Evolutionary conservation across 2,113 vertebrate species (phyloP).

Genomic region (Elaphurus davidianus): DNA sequence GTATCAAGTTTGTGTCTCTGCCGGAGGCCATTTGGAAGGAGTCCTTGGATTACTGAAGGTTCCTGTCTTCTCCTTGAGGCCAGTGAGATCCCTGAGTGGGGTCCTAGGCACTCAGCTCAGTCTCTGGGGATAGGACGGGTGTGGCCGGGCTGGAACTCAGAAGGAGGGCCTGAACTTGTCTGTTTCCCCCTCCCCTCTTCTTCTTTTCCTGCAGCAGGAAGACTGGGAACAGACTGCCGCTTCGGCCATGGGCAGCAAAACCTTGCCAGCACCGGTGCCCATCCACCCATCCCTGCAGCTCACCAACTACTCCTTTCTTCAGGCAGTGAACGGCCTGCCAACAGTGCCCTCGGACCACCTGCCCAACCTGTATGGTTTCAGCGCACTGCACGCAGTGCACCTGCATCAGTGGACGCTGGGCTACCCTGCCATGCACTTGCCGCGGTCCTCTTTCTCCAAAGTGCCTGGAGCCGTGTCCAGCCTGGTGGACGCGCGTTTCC

Average conservation of each 20-base stretch:
- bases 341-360: slow-evolving; percentile 91
- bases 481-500: slow-evolving; percentile 89
- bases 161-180: slow-evolving; percentile 27
- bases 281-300: slow-evolving; percentile 97
- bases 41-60: not conserved
- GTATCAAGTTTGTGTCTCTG: not conserved
- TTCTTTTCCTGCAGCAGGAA: slow-evolving; percentile 68
- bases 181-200: not conserved
- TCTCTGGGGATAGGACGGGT: not conserved
- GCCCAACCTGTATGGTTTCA: slow-evolving; percentile 95
- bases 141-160: not conserved
- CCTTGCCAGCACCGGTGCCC: slow-evolving; percentile 94
- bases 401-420: slow-evolving; percentile 98
- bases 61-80: not conserved
- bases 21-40: not conserved
- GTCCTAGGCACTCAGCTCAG: not conserved
- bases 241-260: slow-evolving; percentile 94
- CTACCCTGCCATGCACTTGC: slow-evolving; percentile 91
- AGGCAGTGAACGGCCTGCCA: slow-evolving; percentile 94
- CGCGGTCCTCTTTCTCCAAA: slow-evolving; percentile 93
- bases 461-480: slow-evolving; percentile 84
- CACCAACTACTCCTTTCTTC: slow-evolving; percentile 96
- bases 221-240: not conserved
- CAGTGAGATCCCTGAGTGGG: not conserved
- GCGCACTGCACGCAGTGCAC: slow-evolving; percentile 94